Base-by-base conservation (phyloP, 37 sponge, comb jelly and placozoan species). In the Bolinopsis microptera region DNA sequence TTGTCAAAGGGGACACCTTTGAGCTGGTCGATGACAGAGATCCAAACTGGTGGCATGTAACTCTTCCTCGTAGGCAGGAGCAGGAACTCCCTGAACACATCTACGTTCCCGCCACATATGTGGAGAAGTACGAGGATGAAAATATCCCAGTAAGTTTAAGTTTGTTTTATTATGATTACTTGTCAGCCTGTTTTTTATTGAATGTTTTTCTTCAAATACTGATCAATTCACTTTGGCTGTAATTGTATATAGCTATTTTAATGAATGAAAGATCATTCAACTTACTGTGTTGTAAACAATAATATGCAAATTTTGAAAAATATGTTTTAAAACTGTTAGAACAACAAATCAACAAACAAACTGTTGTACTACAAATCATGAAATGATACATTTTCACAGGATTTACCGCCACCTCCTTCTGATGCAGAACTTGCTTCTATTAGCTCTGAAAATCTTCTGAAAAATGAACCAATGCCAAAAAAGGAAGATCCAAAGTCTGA, bases 31-130 rank as follows among this genome's bases (percentile, higher is more conserved):
- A 41, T 86, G 90, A 86, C 35, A 38, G 26, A 39, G 61, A 41
- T 41, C 90, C 90, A 39, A 86, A 86, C 26, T 86, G 90, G 90
- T 86, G 90, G 90, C 90, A 86, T 86, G 90, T 86, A n/a, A 41
- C 36, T 24, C 24, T 86, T 22, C 90, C 90, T 39, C 37, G 61
- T 2, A 36, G 28, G 0, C 25, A 39, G 35, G 61, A 41, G 24
- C 90, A 86, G 18, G 90, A 86, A 24, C 8, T 26, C 2, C 90
- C 90, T 3, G 90, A 86, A 34, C 90, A 86, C 31, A 86, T 86
- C 26, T 86, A 86, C 26, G 90, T 86, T 41, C 90, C 90, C 0
- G 90, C 90, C 36, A 86, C 90, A 22, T 86, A 86, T 41, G 90
- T 86, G 5, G 75, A 72, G 31, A n/a, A 28, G 75, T 30, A 23